These are phyloP conservation scores for Caenorhabditis japonica DNA, from an alignment of 2,888 invertebrate genomes.

Conservation along the genomic window DNA sequence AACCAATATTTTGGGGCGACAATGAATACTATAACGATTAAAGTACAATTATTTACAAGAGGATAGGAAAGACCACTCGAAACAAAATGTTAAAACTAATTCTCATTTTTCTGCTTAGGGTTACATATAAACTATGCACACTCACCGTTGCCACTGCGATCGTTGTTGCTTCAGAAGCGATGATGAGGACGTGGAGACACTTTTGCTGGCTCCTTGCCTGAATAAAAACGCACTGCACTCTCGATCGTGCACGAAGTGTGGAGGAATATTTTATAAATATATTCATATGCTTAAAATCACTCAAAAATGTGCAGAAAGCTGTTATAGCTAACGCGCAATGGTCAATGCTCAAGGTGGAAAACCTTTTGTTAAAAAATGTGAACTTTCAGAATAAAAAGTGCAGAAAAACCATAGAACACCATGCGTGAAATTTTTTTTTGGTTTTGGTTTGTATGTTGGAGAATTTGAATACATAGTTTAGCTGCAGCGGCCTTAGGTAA, in stretches of 20 bases:
- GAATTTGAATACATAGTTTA: constrained; percentile 11
- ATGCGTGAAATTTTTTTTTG: neutral
- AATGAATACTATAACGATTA: too few species aligned
- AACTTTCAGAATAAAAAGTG: neutral
- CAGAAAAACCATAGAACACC: neutral
- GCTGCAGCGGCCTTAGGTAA: too few species aligned
- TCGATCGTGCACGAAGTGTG: constrained; percentile 22
- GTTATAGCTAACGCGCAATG: too few species aligned
- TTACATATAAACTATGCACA: too few species aligned
- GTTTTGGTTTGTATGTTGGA: too few species aligned
- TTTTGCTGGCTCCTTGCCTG: constrained; percentile 66
- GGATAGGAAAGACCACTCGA: too few species aligned
- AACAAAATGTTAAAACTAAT: too few species aligned
- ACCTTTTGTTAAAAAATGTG: neutral
- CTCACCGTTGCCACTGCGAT: constrained; percentile 74
- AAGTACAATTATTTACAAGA: too few species aligned
- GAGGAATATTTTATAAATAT: neutral
- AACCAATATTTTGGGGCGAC: too few species aligned
- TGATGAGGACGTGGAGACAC: constrained; percentile 55
- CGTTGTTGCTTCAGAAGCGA: constrained; percentile 62
- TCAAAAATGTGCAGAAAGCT: too few species aligned
- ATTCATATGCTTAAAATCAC: too few species aligned
- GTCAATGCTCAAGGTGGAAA: neutral
- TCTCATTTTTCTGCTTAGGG: too few species aligned
- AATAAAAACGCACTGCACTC: constrained; percentile 58